phyloP scores from a whole-genome alignment of 2,113 vertebrate genomes.

The Siniperca knerii region DNA sequence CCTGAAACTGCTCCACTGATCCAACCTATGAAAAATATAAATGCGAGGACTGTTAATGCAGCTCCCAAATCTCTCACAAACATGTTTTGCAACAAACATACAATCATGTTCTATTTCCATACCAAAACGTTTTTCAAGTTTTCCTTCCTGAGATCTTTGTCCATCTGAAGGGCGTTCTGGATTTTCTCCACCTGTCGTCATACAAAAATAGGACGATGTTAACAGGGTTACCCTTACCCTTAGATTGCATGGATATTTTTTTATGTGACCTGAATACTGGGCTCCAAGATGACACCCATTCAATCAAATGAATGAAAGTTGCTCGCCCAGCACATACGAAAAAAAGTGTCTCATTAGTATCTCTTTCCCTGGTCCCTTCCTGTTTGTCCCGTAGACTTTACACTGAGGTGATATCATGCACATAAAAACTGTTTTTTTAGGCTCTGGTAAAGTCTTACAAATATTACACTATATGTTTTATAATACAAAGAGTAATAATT shows the following conservation, averaged over 20 bases:
- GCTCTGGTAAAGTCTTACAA: not conserved
- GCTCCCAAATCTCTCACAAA: not conserved
- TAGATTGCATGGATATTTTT: not conserved
- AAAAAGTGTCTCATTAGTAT: not conserved
- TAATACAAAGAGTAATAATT: not conserved
- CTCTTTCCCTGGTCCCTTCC: not conserved
- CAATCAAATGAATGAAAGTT: not conserved
- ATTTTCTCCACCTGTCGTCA: conserved; percentile 90
- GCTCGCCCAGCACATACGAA: not conserved
- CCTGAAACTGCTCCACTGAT: conserved; percentile 93
- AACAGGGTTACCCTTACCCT: no score
- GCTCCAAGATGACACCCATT: not conserved
- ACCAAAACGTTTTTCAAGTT: conserved; percentile 88
- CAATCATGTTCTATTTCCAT: not conserved
- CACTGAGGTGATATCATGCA: no score
- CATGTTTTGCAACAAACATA: not conserved
- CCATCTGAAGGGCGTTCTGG: conserved; percentile 80
- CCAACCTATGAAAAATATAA: conserved; percentile 84
- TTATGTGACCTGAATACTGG: not conserved
- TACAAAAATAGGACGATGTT: not conserved
- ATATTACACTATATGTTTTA: not conserved
- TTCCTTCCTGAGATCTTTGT: conserved; percentile 75
- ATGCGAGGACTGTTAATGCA: not conserved
- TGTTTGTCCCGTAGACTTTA: no score
- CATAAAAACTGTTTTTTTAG: not conserved